These are phyloP conservation scores for Mustela erminea DNA, from an alignment of 2,797 vertebrate species.

Conservation along the genomic window DNA sequence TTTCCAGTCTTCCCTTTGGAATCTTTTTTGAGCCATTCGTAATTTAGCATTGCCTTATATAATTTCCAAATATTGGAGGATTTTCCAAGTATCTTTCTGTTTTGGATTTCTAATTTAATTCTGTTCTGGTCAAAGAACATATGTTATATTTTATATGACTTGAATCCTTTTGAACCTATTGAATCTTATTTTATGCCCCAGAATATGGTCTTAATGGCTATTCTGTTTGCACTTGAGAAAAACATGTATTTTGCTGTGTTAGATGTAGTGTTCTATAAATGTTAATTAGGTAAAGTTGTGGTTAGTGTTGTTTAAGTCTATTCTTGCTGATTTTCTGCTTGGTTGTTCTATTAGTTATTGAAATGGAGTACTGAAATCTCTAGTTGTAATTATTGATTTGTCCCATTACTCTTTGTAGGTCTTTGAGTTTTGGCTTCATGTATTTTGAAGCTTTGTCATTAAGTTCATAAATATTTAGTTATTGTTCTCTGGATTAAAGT, in stretches of 20 bases:
- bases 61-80: background rate
- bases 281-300: background rate
- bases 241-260: background rate
- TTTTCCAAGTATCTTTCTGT: background rate
- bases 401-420: background rate
- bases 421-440: background rate
- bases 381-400: background rate
- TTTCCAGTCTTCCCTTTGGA: background rate
- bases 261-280: background rate
- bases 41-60: background rate
- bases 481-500: background rate
- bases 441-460: background rate
- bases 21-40: background rate
- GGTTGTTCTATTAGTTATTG: background rate
- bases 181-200: background rate
- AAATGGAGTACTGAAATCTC: background rate
- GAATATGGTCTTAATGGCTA: background rate
- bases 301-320: background rate
- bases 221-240: background rate
- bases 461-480: background rate
- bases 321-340: background rate
- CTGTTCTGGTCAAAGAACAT: background rate
- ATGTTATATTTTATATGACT: background rate
- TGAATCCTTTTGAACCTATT: constrained; percentile 18
- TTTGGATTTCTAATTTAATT: constrained; percentile 30